phyloP scores from a whole-genome alignment of 2,888 invertebrate genomes.

The Athetis lepigone region DNA sequence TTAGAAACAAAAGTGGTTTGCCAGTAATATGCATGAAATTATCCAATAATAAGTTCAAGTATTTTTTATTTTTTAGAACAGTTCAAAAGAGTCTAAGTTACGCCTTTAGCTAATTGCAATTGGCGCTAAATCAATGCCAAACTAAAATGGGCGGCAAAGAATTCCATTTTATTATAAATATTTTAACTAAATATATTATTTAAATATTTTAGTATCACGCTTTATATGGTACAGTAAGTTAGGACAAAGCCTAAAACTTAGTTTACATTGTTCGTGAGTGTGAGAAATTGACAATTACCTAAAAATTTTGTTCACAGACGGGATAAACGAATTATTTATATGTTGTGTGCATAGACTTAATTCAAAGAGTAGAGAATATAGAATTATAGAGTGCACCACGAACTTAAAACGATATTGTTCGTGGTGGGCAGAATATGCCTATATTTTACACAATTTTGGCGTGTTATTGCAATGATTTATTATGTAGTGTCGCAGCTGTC shows the following conservation, averaged over 20 bases:
- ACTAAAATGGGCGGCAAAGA: slow-evolving; percentile 21
- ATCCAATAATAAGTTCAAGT: slow-evolving; percentile 1
- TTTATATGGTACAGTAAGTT: slow-evolving; percentile 42
- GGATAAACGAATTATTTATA: slow-evolving; percentile 9
- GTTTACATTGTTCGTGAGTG: slow-evolving; percentile 41
- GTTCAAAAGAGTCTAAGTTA: slow-evolving; percentile 23
- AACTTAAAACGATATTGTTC: neutral
- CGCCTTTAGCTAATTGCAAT: slow-evolving; percentile 33
- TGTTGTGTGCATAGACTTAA: slow-evolving; percentile 17
- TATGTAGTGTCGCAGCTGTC: slow-evolving; percentile 31
- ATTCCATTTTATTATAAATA: slow-evolving; percentile 48
- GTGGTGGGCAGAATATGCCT: slow-evolving; percentile 14
- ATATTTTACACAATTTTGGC: slow-evolving; percentile 12
- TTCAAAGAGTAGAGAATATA: neutral
- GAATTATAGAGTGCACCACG: neutral
- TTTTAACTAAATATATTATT: slow-evolving; percentile 30
- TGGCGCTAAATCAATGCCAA: slow-evolving; percentile 22
- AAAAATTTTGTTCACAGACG: slow-evolving; percentile 3
- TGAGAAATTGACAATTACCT: slow-evolving; percentile 59
- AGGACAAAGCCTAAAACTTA: slow-evolving; percentile 35
- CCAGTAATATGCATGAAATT: neutral
- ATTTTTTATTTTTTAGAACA: neutral
- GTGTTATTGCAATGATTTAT: slow-evolving; percentile 1
- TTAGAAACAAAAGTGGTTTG: neutral
- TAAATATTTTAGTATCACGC: slow-evolving; percentile 50